phyloP scores from a whole-genome alignment of 2,113 vertebrate species.

The Nesoenas mayeri region DNA sequence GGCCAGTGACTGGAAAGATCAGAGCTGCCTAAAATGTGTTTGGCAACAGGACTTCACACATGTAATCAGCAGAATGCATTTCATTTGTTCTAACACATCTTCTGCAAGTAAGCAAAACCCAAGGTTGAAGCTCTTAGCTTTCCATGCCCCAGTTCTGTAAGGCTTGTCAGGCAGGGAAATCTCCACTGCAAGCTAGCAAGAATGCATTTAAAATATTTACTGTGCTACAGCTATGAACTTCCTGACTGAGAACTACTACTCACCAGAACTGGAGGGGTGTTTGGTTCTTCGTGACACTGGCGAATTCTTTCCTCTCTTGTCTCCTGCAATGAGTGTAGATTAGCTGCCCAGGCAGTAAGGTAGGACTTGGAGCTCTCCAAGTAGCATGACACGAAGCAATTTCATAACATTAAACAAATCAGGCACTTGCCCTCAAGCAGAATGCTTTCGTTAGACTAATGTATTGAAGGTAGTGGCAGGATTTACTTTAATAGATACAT shows the following conservation, averaged over 20 bases:
- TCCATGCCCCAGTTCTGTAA: neutral
- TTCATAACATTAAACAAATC: neutral
- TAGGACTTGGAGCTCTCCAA: neutral
- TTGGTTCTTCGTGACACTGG: constrained; percentile 83
- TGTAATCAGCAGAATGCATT: neutral
- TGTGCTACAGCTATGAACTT: neutral
- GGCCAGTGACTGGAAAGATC: neutral
- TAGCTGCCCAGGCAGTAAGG: neutral
- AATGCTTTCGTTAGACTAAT: neutral
- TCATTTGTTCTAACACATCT: neutral
- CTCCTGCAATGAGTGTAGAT: constrained; percentile 70
- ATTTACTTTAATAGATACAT: neutral
- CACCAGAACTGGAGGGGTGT: constrained; percentile 84
- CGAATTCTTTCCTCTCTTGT: constrained; percentile 85
- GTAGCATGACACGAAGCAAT: neutral
- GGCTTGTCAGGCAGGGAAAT: neutral
- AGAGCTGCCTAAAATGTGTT: neutral
- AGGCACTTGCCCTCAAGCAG: neutral
- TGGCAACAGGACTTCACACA: neutral
- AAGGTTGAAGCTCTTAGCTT: neutral
- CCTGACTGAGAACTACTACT: neutral
- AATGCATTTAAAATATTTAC: neutral
- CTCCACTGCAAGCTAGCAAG: neutral
- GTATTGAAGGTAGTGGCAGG: neutral
- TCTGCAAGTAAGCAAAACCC: neutral